Base-by-base conservation (phyloP, 2,888 invertebrate genomes). In the Rapana venosa region DNA sequence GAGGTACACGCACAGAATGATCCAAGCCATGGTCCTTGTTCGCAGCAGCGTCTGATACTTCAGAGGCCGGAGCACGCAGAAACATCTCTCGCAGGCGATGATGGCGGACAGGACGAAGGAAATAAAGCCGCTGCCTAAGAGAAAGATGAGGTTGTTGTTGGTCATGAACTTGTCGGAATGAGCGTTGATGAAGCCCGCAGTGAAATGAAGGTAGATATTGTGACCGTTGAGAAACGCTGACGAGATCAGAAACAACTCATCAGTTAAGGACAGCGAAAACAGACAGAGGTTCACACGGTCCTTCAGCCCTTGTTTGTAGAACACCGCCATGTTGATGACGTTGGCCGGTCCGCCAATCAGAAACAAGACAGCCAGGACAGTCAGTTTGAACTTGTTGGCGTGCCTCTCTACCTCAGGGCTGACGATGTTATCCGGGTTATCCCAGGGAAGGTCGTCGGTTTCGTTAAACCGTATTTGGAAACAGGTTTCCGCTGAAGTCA, bases 291-390 rank as follows among this genome's bases (percentile, higher is more conserved):
- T 84, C 30, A 84, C 84, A 8, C 84, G 84, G 13, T 84, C 84
- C 17, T 84, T 36, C 2, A 84, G 58, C 20, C 84, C 84, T 20
- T 84, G 58, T 84, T 84, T 84, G 58, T 30, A 84, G 58, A 84
- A 84, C 58, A 84, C 84, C 84, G 58, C 56, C 84, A 84, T 84
- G 84, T 84, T 84, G 84, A 84, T 84, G 84, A 58, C 84, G 84
- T 58, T 84, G 26, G 30, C 58, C 0, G 84, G 84, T 30, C 84
- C 84, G 8, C 84, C 84, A 84, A 84, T 84, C 84, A 84, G 84
- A 84, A 84, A 56, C n/a, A 84, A 30, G 84, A 84, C 22, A 2
- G 84, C 58, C 58, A 58, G 58, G 6, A 84, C 20, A 30, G 56
- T 84, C 1, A 36, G 36, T 84, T 84, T 84, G 36, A 84, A 30